Evolutionary conservation across 2,797 vertebrate species (phyloP).

Genomic region (Tragopan temminckii): DNA sequence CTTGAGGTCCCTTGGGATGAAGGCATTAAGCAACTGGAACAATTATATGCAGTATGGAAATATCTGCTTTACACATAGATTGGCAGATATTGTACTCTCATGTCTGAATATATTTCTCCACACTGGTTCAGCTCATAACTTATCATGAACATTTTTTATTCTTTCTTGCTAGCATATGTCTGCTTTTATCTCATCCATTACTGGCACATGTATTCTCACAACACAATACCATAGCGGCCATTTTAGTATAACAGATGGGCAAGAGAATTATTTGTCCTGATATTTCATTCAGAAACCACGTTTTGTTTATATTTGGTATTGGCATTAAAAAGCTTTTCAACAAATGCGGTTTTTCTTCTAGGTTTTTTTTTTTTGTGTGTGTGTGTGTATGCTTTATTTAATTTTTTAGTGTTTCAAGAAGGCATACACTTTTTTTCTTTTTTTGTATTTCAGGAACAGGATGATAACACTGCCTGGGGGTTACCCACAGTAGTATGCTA

Average conservation of each 20-base stretch:
- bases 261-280: slow-evolving; percentile 69
- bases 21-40: slow-evolving; percentile 25
- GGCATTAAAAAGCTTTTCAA: slow-evolving; percentile 76
- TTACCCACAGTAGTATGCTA: slow-evolving; percentile 47
- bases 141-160: slow-evolving; percentile 55
- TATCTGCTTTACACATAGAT: slow-evolving; percentile 36
- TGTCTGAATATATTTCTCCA: slow-evolving; percentile 50
- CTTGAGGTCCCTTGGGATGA: slow-evolving; percentile 31
- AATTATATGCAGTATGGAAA: slow-evolving; percentile 42
- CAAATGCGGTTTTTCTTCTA: slow-evolving; percentile 57
- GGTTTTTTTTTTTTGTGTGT: neutral
- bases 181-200: slow-evolving; percentile 24
- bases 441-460: slow-evolving; percentile 28
- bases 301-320: slow-evolving; percentile 79
- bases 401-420: slow-evolving; percentile 53
- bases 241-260: slow-evolving; percentile 78
- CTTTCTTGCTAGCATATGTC: slow-evolving; percentile 61
- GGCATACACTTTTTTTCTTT: neutral
- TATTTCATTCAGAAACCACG: slow-evolving; percentile 64
- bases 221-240: neutral
- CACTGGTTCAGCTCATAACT: slow-evolving; percentile 41
- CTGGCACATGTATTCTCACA: slow-evolving; percentile 53
- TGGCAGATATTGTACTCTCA: slow-evolving; percentile 17
- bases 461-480: slow-evolving; percentile 69
- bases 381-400: slow-evolving; percentile 51